Base-by-base conservation (phyloP, 92 coral and sea anemone species). In the Diadumene lineata region DNA sequence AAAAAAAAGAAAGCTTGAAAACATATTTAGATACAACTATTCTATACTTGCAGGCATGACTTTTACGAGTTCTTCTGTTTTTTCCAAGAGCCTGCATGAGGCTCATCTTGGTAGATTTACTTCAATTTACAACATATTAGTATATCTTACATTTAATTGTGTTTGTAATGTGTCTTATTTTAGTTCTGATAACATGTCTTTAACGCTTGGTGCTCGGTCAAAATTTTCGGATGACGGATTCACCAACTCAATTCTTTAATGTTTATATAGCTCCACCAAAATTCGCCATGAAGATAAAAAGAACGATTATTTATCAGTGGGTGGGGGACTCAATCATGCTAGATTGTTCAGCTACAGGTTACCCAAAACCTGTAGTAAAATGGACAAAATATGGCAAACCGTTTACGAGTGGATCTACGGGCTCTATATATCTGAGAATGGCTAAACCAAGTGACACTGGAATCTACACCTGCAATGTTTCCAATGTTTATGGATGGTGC, bases 401-500 rank as follows among this genome's bases (percentile, higher is more conserved):
- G 46, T 79, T 79, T 71, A 50, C 29, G 7, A 10, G 43, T 24
- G 75, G 90, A 50, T 81, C 66, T 15, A n/a, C n/a, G n/a, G n/a
- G n/a, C n/a, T n/a, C n/a, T n/a, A n/a, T n/a, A n/a, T n/a, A n/a
- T 11, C 17, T 94, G 27, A 82, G 61, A 46, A 86, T 71, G 16
- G 77, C 77, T 27, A 81, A 82, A 24, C 98, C 93, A 0, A 25
- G 32, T 18, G 96, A 94, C 65, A 72, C 65, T 63, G 98, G 98
- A 16, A 44, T 10, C 10, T 94, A 94, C 91, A 79, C 56, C 4
- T 94, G 98, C 73, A 86, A 88, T 74, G 98, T 94, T 43, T 79
- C 92, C n/a, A 94, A 94, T 67, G 63, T 55, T 21, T 73, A 70
- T 50, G 98, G 98, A 21, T 92, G 90, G 90, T 76, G 92, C n/a